phyloP scores from a whole-genome alignment of 2,113 vertebrate genomes.

The Salvator merianae region DNA sequence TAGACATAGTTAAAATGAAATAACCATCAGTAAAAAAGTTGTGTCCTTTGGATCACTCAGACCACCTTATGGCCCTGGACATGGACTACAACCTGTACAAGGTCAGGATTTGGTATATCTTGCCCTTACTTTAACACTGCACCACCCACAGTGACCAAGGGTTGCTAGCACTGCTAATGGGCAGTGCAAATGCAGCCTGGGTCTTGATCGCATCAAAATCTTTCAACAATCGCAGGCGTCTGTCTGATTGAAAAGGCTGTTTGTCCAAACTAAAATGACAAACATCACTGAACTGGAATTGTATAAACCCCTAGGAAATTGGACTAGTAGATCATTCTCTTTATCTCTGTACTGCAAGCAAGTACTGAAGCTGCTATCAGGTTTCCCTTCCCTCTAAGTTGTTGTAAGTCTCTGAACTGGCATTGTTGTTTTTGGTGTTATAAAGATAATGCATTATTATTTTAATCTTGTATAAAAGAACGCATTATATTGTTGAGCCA shows the following conservation, averaged over 20 bases:
- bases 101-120: no score
- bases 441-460: neutral
- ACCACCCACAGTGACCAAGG: no score
- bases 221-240: no score
- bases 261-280: neutral
- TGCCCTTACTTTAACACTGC: no score
- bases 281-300: neutral
- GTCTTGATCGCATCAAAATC: no score
- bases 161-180: no score
- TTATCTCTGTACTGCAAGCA: neutral
- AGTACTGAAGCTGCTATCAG: neutral
- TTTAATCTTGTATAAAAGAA: neutral
- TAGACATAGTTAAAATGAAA: constrained; percentile 9
- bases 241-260: neutral
- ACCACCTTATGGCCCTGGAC: no score
- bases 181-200: no score
- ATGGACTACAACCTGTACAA: no score
- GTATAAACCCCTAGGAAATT: no score
- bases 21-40: no score
- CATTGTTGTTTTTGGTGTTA: neutral
- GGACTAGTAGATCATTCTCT: neutral
- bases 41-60: no score
- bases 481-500: neutral
- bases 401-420: neutral
- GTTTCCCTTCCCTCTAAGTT: neutral